Evolutionary conservation across 2,888 invertebrate genomes (phyloP), one percentile per base, ranked within the genome.

Genomic region (Heterodera filipjevi): DNA sequence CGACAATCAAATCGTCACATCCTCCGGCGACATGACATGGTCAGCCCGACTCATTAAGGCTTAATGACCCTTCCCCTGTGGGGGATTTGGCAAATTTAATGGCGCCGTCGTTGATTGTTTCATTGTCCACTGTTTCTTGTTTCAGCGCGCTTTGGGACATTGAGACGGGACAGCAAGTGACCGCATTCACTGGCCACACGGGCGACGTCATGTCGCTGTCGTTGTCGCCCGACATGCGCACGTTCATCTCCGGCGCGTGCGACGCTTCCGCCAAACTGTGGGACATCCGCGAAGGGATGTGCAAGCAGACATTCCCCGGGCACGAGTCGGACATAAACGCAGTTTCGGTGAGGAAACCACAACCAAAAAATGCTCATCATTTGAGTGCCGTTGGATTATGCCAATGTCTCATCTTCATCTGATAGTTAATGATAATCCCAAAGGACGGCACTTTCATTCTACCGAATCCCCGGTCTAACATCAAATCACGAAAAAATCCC

Each of bases 321-420:
- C 97, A 98, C 92, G 97, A 98, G 92, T 96, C 95, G 89, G 98
- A 98, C 92, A 97, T 98, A 91, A 98, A 98, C 92, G 97, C 97
- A 82, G 96, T 98, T 89, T 77, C 46, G 30, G 73, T 77, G 30
- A 16, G 22, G 12, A 32, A 32, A 1, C 49, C 8, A 49, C 3
- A 3, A 49, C 3, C 19, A 49, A 19, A 33, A 46, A 27, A 73
- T 16, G 16, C n/a, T 12, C n/a, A n/a, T n/a, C n/a, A n/a, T n/a
- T n/a, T n/a, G n/a, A n/a, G n/a, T n/a, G n/a, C n/a, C n/a, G n/a
- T n/a, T n/a, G n/a, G n/a, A n/a, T n/a, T n/a, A n/a, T n/a, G n/a
- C n/a, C n/a, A n/a, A n/a, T n/a, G n/a, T n/a, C n/a, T n/a, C n/a
- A n/a, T n/a, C n/a, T n/a, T n/a, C n/a, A n/a, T n/a, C n/a, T n/a